Evolutionary conservation across 2,113 vertebrate species (phyloP), one percentile per base, ranked within the genome.

Genomic region (Sarotherodon lohbergeri): DNA sequence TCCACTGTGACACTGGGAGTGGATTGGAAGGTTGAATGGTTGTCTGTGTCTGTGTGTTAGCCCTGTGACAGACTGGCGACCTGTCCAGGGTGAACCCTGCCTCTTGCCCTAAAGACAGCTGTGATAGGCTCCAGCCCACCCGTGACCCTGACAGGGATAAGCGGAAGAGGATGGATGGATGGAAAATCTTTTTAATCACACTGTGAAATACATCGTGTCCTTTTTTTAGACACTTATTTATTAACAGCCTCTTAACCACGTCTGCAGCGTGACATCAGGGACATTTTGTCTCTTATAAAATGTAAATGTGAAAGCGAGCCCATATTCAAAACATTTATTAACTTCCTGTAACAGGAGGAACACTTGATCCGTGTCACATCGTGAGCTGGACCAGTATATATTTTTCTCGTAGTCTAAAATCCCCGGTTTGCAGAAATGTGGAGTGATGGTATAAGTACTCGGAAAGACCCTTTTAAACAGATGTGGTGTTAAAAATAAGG

Each of bases 101-200:
- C 2, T 59, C 13, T 32, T 5, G 8, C 56, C 56, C 56, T 59
- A 59, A 59, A 59, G 56, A 17, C 27, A 29, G 56, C 27, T 59
- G 56, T 29, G 56, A 32, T 59, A 32, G 4, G 56, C 56, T 0
- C 56, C 29, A 32, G 56, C 56, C 14, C 56, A 29, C 27, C 27
- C 0, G 14, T 9, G 27, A 17, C 7, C 0, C 56, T 59, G 56
- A 59, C 56, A 59, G 17, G 0, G 27, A 59, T 59, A 59, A 59
- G 56, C 0, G 1, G 56, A 5, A 59, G 27, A 17, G 2, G 7
- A 59, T 57, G 24, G 22, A 56, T 56, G 12, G 12, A 57, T 59
- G 57, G 4, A 59, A 61, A 61, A 61, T 61, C 27, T 2, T 32
- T 61, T 61, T 32, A 61, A 61, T 61, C 27, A 61, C 27, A 17